A percentile compares a stretch with the other conserved stretches of the same genome.
phyloP scores from a whole-genome alignment of 1,140 invertebrate species.

The Neodiprion fabricii region DNA sequence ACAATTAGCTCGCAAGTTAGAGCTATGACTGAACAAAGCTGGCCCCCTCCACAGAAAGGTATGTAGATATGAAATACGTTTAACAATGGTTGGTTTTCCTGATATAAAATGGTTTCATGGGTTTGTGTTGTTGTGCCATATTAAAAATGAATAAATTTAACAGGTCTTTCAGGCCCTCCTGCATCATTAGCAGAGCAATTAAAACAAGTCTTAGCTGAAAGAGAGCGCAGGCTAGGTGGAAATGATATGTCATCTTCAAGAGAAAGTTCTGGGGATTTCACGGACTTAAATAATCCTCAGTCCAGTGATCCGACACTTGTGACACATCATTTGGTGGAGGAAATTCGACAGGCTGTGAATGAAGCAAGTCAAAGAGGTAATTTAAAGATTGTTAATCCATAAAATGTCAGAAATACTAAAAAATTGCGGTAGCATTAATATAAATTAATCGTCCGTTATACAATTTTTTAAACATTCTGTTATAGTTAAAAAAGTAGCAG shows the following conservation, averaged over 20 bases:
- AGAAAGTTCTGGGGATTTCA: conserved; percentile 68
- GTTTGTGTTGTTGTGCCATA: background rate
- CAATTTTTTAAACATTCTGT: conserved; percentile 18
- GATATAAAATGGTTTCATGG: background rate
- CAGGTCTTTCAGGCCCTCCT: conserved; percentile 65
- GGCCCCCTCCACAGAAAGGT: conserved; percentile 56
- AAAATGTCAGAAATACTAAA: no score
- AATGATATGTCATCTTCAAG: conserved; percentile 65
- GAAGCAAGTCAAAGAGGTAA: conserved; percentile 83
- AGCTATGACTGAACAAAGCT: conserved; percentile 59
- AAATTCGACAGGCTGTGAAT: conserved; percentile 83
- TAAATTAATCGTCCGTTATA: background rate
- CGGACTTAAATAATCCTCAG: conserved; percentile 67
- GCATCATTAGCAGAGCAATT: conserved; percentile 82
- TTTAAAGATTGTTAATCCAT: conserved; percentile 16
- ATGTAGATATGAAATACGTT: conserved; percentile 14
- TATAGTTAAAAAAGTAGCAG: conserved; percentile 69
- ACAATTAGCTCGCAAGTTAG: conserved; percentile 59
- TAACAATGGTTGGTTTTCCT: background rate
- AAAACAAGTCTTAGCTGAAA: conserved; percentile 80
- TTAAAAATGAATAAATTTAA: conserved; percentile 12
- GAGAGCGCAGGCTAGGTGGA: conserved; percentile 68
- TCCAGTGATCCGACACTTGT: conserved; percentile 61
- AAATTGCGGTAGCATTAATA: background rate
- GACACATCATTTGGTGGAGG: conserved; percentile 80